These are phyloP conservation scores for Zaprionus kolodkinae DNA, from an alignment of 1,140 invertebrate genomes.

Conservation along the genomic window DNA sequence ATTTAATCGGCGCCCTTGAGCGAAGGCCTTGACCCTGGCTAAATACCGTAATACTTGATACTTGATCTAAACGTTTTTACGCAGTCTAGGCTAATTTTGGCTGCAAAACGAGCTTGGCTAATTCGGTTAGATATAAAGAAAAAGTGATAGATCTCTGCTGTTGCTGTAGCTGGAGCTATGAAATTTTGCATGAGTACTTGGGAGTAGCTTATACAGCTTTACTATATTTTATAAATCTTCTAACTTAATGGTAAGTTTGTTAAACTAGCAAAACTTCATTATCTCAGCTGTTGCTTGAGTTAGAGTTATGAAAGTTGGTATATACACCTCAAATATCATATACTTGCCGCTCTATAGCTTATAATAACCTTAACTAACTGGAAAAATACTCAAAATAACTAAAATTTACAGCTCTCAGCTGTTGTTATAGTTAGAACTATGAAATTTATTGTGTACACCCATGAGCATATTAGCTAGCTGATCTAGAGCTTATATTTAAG, in stretches of 20 bases:
- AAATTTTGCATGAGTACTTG: background rate
- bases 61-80: conserved; percentile 41
- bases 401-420: background rate
- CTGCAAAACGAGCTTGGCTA: background rate
- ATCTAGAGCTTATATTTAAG: background rate
- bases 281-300: background rate
- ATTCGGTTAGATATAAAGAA: background rate
- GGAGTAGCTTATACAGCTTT: background rate
- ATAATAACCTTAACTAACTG: background rate
- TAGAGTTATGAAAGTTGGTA: background rate
- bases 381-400: background rate
- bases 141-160: background rate
- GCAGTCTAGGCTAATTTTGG: background rate
- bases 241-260: background rate
- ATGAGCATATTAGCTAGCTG: background rate
- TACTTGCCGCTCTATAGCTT: background rate
- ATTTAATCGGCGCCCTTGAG: conserved; percentile 28
- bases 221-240: background rate
- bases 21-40: conserved; percentile 24
- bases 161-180: background rate
- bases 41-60: conserved; percentile 15
- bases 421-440: background rate
- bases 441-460: background rate
- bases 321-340: background rate
- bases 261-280: background rate